Conservation (phyloP, 1,140 invertebrate species). For the Venturia canescens region DNA sequence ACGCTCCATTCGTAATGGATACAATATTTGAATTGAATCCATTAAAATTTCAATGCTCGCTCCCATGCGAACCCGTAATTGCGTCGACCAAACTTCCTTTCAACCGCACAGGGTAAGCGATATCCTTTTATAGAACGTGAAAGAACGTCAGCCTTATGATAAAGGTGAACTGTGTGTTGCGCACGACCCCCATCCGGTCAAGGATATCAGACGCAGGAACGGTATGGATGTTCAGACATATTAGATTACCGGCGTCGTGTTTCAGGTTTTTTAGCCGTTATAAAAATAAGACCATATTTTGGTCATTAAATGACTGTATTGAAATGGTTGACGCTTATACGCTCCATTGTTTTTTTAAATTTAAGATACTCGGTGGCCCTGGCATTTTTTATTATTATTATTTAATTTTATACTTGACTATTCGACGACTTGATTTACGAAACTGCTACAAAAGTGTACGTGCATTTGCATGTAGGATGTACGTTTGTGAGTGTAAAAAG, state of each 20-base stretch:
- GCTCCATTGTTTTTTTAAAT: no score
- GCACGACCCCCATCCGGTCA: not conserved
- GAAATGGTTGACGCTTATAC: no score
- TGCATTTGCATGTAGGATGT: no score
- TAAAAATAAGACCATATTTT: no score
- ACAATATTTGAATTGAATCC: no score
- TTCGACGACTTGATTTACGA: no score
- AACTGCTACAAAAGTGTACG: no score
- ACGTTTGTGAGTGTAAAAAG: not conserved
- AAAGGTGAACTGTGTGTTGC: slow-evolving; percentile 1
- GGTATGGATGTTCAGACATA: not conserved
- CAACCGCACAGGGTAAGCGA: slow-evolving; percentile 33
- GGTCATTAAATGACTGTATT: no score
- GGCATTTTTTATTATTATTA: not conserved
- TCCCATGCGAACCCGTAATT: not conserved
- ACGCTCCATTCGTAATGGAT: no score
- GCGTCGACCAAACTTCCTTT: slow-evolving; percentile 4
- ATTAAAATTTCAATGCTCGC: no score
- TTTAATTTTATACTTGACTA: not conserved
- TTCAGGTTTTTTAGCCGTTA: no score
- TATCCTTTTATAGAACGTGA: slow-evolving; percentile 15
- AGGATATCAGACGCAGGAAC: not conserved
- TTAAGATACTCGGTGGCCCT: no score
- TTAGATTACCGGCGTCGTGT: not conserved
- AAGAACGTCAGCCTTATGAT: not conserved